Conservation (phyloP, 2,113 vertebrate species). For the Todiramphus saurophagus region DNA sequence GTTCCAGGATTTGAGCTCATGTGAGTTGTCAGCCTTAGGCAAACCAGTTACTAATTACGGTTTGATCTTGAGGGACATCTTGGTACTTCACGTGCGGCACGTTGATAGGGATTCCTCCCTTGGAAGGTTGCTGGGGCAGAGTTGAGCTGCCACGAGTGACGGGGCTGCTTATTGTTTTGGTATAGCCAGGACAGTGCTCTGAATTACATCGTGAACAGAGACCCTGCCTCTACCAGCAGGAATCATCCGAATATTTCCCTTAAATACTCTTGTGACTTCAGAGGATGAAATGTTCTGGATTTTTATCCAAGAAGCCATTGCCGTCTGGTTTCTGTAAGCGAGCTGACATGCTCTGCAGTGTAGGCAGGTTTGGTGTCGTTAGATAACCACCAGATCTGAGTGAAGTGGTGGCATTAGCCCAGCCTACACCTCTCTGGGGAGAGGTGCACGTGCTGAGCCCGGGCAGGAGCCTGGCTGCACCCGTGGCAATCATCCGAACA, state of each 20-base stretch:
- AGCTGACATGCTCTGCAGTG: fast-evolving
- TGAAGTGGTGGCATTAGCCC: not conserved
- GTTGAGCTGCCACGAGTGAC: not conserved
- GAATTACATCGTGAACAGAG: not conserved
- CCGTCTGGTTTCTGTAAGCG: not conserved
- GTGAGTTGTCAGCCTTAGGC: not conserved
- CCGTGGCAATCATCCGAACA: not conserved
- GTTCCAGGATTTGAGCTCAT: not conserved
- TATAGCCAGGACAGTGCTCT: not conserved
- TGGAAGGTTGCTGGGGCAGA: not conserved
- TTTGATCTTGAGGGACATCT: not conserved
- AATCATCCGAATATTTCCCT: not conserved
- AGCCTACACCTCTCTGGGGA: not conserved
- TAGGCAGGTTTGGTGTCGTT: not conserved
- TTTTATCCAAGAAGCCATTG: not conserved
- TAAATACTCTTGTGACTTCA: not conserved
- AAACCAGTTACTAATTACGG: not conserved
- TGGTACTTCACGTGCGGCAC: fast-evolving
- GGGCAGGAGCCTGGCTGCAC: not conserved
- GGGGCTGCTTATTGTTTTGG: not conserved
- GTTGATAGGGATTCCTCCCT: not conserved
- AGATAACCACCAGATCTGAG: not conserved
- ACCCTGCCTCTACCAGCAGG: not conserved
- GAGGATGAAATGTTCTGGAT: not conserved
- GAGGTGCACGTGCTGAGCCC: not conserved